Conservation (phyloP, 1,140 invertebrate species). For the Platorchestia sp. region DNA sequence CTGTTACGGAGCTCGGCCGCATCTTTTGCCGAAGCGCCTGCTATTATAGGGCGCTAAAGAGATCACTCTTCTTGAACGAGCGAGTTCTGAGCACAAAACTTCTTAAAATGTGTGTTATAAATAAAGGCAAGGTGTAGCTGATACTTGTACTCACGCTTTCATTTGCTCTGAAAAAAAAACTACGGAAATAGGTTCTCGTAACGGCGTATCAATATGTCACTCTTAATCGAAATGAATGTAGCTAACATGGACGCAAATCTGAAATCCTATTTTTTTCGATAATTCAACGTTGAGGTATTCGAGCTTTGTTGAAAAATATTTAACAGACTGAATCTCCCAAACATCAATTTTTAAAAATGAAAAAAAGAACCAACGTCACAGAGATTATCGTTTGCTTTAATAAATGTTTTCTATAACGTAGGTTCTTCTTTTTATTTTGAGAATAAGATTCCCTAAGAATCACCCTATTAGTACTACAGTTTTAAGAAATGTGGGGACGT, state of each 20-base stretch:
- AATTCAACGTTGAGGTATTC: not conserved
- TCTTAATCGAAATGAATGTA: no score
- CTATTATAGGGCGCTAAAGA: not conserved
- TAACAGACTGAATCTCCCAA: no score
- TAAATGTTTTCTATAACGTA: no score
- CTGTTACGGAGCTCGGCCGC: not conserved
- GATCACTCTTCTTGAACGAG: not conserved
- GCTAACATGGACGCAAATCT: not conserved
- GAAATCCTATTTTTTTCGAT: not conserved
- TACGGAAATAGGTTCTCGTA: not conserved
- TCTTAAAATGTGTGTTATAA: not conserved
- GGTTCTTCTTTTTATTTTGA: no score
- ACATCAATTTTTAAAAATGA: no score
- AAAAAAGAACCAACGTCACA: no score
- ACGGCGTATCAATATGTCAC: no score
- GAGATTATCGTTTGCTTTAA: no score
- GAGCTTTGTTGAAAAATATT: no score
- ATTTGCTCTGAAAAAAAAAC: not conserved
- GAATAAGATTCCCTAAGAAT: no score
- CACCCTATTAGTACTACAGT: no score
- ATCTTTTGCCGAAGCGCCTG: not conserved
- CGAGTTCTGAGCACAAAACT: not conserved
- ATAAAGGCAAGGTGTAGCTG: not conserved
- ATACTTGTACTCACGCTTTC: not conserved
- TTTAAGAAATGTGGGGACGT: no score